Percentiles rank a stretch among this genome's conserved stretches.
Conservation (phyloP, 2,888 invertebrate species). For the Petrophora chlorosata region DNA sequence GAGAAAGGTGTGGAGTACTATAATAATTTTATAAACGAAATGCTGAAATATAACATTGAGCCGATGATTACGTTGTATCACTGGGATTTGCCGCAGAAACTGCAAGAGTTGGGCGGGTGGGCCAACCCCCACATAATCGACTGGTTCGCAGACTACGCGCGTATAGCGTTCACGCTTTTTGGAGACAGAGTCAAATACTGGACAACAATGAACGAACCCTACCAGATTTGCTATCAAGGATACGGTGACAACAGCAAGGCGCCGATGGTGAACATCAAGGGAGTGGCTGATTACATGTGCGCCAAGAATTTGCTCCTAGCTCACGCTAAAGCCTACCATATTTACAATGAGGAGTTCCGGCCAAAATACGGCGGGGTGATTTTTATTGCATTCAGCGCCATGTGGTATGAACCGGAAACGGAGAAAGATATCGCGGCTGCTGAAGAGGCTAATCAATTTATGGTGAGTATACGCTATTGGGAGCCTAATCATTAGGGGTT, state of each 20-base stretch:
- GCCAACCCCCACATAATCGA: constrained; percentile 63
- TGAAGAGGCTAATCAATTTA: constrained; percentile 74
- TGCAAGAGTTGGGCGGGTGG: constrained; percentile 81
- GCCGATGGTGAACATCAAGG: constrained; percentile 59
- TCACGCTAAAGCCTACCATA: constrained; percentile 74
- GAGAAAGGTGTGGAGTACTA: constrained; percentile 84
- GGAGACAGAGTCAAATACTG: constrained; percentile 78
- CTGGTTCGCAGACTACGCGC: constrained; percentile 72
- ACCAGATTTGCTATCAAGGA: constrained; percentile 55
- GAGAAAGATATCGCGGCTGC: constrained; percentile 70
- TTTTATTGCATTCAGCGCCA: constrained; percentile 79
- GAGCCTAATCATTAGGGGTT: no score
- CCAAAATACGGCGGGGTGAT: constrained; percentile 61
- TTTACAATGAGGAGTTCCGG: constrained; percentile 61
- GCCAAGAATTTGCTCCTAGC: constrained; percentile 75
- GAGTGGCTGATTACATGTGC: constrained; percentile 75
- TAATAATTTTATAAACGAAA: constrained; percentile 83
- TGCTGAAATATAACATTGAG: constrained; percentile 82
- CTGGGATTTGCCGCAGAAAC: constrained; percentile 73
- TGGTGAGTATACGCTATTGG: constrained; percentile 59
- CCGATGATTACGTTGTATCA: constrained; percentile 83
- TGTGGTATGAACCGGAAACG: constrained; percentile 69
- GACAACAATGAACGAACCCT: constrained; percentile 84
- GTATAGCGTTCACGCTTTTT: constrained; percentile 60
- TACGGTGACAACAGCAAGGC: constrained; percentile 61